Base-by-base conservation (phyloP, 2,797 vertebrate species). In the Myotis daubentonii region DNA sequence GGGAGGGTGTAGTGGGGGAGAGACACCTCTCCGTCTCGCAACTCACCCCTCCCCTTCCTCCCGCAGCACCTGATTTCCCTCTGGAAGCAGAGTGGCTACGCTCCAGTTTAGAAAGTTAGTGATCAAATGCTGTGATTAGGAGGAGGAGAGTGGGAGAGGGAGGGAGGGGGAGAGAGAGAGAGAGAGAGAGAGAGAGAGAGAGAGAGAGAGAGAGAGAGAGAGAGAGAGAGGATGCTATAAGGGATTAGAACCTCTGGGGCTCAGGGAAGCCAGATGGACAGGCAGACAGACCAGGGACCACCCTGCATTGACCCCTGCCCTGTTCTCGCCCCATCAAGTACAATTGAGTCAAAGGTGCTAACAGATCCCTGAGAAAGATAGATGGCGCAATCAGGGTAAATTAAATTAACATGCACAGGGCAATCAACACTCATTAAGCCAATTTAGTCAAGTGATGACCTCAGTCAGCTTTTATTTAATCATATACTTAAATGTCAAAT, bases 381-480 rank as follows among this genome's bases (percentile, higher is more conserved):
- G 96, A 98, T 97, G 97, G 98, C 97, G 96, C 93, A 97, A 98
- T 98, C 97, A 98, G 96, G 53, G 96, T 89, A 98, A 98, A 98
- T 98, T 97, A 97, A 98, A 98, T 98, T 98, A 98, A 97, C 97
- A 97, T 98, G 98, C 98, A 97, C 97, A 97, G 92, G 96, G 93
- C 97, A 98, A 98, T 98, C 98, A 98, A 98, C 97, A 97, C 97
- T 98, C 97, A 98, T 98, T 98, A 98, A 98, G 97, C 96, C 98
- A 98, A 98, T 98, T 98, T 98, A 98, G 97, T 98, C 97, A 97
- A 98, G 98, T 97, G 97, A 97, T 98, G 98, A 98, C 98, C 98
- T 98, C 98, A 98, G 97, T 98, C 97, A 97, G 98, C 98, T 98
- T 98, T 98, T 97, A 98, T 97, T 98, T 98, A 98, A 98, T 98